Percentiles rank a stretch among this genome's conserved stretches.
These are phyloP conservation scores for Laspeyria flexula DNA, from an alignment of 2,888 invertebrate species.

Conservation along the genomic window DNA sequence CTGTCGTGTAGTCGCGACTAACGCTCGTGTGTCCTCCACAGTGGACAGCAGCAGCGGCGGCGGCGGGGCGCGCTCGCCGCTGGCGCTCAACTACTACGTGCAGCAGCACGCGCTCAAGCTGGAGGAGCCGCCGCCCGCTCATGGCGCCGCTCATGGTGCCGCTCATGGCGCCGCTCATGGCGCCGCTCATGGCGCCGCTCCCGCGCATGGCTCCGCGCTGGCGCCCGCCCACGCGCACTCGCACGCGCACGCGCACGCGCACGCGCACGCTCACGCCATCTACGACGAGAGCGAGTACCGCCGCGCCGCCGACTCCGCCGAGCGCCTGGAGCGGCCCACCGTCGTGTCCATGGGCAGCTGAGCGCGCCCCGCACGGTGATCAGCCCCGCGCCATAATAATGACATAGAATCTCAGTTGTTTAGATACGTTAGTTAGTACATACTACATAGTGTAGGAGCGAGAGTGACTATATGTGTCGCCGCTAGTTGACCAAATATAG, in stretches of 20 bases:
- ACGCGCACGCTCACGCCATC: conserved; percentile 27
- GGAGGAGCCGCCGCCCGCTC: conserved; percentile 69
- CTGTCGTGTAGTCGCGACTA: background rate
- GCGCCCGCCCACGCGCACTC: conserved; percentile 39
- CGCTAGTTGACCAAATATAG: conserved; percentile 67
- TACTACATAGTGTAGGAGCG: conserved; percentile 41
- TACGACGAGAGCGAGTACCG: conserved; percentile 63
- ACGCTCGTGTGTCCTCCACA: conserved; percentile 6
- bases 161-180: conserved; percentile 36
- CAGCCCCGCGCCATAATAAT: conserved; percentile 28
- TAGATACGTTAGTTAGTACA: conserved; percentile 48
- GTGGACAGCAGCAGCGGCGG: conserved; percentile 25
- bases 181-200: conserved; percentile 46
- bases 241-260: conserved; percentile 48
- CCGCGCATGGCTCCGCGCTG: conserved; percentile 23
- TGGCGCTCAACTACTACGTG: conserved; percentile 71
- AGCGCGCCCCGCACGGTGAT: conserved; percentile 48
- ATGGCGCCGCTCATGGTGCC: conserved; percentile 41
- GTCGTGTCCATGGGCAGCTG: conserved; percentile 84
- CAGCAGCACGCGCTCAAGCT: conserved; percentile 66
- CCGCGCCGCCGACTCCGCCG: conserved; percentile 56
- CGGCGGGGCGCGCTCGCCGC: conserved; percentile 57
- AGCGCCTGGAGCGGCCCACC: conserved; percentile 80
- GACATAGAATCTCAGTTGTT: conserved; percentile 71
- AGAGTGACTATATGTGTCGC: conserved; percentile 50